A percentile compares a stretch with the other conserved stretches of the same genome.
Conservation (phyloP, 2,797 vertebrate genomes). For the Alcedo quadribrachys region DNA sequence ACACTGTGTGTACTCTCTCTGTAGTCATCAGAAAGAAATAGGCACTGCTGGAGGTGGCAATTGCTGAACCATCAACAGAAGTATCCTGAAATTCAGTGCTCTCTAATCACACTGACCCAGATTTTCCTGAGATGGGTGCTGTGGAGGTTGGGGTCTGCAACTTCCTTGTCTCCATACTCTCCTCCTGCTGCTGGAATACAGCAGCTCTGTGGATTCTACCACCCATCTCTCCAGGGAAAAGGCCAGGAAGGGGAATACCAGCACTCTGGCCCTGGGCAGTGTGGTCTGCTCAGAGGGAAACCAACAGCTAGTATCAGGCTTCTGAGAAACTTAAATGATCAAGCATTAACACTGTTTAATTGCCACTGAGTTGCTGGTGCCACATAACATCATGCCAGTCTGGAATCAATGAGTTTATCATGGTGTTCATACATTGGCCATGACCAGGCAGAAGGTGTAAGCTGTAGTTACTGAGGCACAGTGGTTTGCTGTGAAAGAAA, state of each 20-base stretch:
- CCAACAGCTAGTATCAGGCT: not conserved
- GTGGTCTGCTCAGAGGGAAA: not conserved
- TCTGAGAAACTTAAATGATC: not conserved
- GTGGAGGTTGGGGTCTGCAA: not conserved
- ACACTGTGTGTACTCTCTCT: not conserved
- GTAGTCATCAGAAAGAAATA: not conserved
- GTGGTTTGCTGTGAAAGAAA: not conserved
- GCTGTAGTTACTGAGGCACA: not conserved
- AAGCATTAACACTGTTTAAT: not conserved
- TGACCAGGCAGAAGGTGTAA: not conserved
- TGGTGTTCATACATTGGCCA: not conserved
- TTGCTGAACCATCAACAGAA: not conserved
- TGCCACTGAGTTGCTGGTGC: not conserved
- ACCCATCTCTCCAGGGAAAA: not conserved
- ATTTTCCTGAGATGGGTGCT: not conserved
- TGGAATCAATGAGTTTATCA: fast-evolving
- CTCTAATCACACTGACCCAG: not conserved
- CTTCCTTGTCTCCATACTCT: not conserved
- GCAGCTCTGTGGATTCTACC: not conserved
- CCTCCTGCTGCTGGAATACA: not conserved
- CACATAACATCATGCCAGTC: fast-evolving
- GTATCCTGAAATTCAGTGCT: not conserved
- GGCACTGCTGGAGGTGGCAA: not conserved
- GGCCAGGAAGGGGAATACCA: not conserved
- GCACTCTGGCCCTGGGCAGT: not conserved